Evolutionary conservation across 2,797 vertebrate species (phyloP).

Genomic region (Chrysolophus pictus): DNA sequence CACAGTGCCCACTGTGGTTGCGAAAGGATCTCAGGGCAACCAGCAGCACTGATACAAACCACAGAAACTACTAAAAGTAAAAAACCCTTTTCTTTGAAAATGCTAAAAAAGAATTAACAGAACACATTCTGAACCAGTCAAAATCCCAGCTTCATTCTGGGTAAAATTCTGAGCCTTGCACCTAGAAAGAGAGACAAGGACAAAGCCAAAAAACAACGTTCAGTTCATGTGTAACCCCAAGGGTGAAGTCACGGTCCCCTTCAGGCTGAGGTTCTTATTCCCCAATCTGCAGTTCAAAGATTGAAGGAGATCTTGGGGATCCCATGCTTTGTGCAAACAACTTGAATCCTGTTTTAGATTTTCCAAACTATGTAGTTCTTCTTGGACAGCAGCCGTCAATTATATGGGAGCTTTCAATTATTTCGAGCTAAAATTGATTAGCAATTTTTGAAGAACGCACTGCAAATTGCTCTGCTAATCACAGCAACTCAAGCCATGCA

Average conservation of each 20-base stretch:
- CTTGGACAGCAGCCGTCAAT: not conserved
- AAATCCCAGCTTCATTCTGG: not conserved
- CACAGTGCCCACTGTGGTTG: not conserved
- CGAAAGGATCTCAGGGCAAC: not conserved
- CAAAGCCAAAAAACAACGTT: not conserved
- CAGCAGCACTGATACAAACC: not conserved
- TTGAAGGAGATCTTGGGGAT: not conserved
- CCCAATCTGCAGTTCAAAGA: not conserved
- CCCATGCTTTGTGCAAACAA: not conserved
- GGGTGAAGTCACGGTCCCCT: not conserved
- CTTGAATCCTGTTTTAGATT: not conserved
- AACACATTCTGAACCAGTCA: not conserved
- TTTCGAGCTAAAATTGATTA: constrained; percentile 49
- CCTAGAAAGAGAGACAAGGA: not conserved
- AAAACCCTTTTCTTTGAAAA: not conserved
- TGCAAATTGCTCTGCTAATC: constrained; percentile 63
- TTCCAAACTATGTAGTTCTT: not conserved
- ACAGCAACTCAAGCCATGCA: constrained; percentile 41
- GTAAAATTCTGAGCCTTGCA: not conserved
- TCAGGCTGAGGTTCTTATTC: not conserved
- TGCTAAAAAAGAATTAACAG: not conserved
- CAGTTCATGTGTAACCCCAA: not conserved
- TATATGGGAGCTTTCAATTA: not conserved
- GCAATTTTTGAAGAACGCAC: constrained; percentile 53
- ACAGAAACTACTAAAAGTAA: not conserved